Evolutionary conservation across 2,797 vertebrate genomes (phyloP).

Genomic region (Scolopax rusticola): DNA sequence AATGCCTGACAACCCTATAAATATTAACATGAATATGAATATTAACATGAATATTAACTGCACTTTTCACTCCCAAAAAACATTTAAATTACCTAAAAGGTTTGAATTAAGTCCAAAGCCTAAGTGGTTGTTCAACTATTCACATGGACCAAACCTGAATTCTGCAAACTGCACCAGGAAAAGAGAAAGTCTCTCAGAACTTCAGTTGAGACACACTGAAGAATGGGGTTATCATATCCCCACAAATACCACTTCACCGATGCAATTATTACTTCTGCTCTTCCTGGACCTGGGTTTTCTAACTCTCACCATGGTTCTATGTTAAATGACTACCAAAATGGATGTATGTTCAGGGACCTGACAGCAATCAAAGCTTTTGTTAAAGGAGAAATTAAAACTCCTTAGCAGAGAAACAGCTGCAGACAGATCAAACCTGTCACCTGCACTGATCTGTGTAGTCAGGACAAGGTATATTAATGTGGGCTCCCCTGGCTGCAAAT

Average conservation of each 20-base stretch:
- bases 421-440: background rate
- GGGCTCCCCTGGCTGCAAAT: background rate
- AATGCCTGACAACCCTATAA: no score
- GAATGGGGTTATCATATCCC: background rate
- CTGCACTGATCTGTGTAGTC: background rate
- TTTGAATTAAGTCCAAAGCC: background rate
- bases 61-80: background rate
- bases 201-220: background rate
- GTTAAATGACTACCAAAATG: background rate
- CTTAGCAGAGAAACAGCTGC: background rate
- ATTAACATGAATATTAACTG: background rate
- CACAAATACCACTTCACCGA: background rate
- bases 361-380: background rate
- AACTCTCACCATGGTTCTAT: background rate
- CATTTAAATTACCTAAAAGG: background rate
- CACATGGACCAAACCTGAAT: background rate
- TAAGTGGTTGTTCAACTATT: background rate
- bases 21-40: no score
- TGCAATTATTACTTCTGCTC: background rate
- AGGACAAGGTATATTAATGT: background rate
- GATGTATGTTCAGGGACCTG: background rate
- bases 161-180: background rate
- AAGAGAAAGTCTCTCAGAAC: background rate
- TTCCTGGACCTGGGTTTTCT: background rate
- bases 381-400: constrained; percentile 21